phyloP scores from a whole-genome alignment of 2,888 invertebrate genomes.

The Ecliptopera silaceata region DNA sequence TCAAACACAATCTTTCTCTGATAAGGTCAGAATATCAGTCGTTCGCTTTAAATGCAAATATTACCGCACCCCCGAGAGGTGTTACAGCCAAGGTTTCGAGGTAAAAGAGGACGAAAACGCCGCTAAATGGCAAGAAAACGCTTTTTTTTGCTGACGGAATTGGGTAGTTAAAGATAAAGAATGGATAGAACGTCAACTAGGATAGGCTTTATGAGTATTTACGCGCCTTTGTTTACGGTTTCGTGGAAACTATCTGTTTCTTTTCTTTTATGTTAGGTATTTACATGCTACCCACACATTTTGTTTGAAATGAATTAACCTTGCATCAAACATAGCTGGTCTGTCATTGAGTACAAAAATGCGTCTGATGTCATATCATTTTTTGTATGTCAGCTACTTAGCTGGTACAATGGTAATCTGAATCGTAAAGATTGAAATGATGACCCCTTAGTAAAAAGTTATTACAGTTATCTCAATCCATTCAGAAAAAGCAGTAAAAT shows the following conservation, averaged over 20 bases:
- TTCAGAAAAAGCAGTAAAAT: slow-evolving; percentile 24
- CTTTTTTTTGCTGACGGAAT: slow-evolving; percentile 75
- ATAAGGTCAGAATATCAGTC: slow-evolving; percentile 80
- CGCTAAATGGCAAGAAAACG: slow-evolving; percentile 76
- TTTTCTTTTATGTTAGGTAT: slow-evolving; percentile 15
- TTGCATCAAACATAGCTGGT: no score
- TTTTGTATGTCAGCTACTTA: no score
- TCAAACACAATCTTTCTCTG: slow-evolving; percentile 76
- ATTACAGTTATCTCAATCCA: slow-evolving; percentile 20
- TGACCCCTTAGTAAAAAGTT: slow-evolving; percentile 5
- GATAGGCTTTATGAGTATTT: slow-evolving; percentile 46
- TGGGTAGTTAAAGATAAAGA: slow-evolving; percentile 75
- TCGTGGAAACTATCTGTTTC: slow-evolving; percentile 13
- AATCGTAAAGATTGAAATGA: not conserved
- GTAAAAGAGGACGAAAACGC: slow-evolving; percentile 77
- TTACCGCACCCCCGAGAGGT: slow-evolving; percentile 78
- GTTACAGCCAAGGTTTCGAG: slow-evolving; percentile 77
- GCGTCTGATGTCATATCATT: no score
- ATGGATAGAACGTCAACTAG: slow-evolving; percentile 62
- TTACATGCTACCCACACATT: not conserved
- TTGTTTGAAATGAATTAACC: not conserved
- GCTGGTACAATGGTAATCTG: no score
- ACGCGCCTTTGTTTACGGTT: slow-evolving; percentile 25
- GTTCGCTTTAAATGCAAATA: slow-evolving; percentile 82
- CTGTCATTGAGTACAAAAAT: no score